Conservation (phyloP, 2,888 invertebrate species). For the Leptinotarsa rubiginosa region DNA sequence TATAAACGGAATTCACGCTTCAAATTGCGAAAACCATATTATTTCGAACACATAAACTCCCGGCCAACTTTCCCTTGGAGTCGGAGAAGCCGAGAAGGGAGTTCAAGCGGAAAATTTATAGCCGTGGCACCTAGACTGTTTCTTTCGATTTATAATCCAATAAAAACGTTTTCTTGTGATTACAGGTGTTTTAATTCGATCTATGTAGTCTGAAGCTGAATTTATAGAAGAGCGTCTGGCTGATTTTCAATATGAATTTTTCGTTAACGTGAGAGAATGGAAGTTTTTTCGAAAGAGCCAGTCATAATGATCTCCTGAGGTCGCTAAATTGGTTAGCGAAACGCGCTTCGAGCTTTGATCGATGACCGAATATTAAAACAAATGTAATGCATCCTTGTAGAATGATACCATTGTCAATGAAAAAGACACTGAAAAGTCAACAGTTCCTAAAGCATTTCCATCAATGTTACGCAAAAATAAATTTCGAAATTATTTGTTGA, state of each 20-base stretch:
- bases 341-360: too few relatives aligned
- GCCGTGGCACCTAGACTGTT: slow-evolving; percentile 37
- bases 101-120: slow-evolving; percentile 38
- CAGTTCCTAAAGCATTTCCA: too few relatives aligned
- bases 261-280: not conserved
- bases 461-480: too few relatives aligned
- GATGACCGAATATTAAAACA: too few relatives aligned
- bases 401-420: too few relatives aligned
- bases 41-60: slow-evolving; percentile 37
- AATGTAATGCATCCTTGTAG: too few relatives aligned
- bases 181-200: slow-evolving; percentile 42
- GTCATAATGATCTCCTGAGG: too few relatives aligned
- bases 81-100: slow-evolving; percentile 33
- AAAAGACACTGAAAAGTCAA: too few relatives aligned
- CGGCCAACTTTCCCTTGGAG: slow-evolving; percentile 22
- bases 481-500: too few relatives aligned
- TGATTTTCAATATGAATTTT: not conserved
- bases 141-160: slow-evolving; percentile 43
- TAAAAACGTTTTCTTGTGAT: slow-evolving; percentile 43
- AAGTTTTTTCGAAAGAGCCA: not conserved
- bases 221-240: slow-evolving; percentile 21
- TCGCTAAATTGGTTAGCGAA: too few relatives aligned
- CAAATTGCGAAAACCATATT: slow-evolving; percentile 41
- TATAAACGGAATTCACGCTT: slow-evolving; percentile 31
- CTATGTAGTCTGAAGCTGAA: slow-evolving; percentile 36